Base-by-base conservation (phyloP, 2,113 vertebrate species). In the Heterotis niloticus region DNA sequence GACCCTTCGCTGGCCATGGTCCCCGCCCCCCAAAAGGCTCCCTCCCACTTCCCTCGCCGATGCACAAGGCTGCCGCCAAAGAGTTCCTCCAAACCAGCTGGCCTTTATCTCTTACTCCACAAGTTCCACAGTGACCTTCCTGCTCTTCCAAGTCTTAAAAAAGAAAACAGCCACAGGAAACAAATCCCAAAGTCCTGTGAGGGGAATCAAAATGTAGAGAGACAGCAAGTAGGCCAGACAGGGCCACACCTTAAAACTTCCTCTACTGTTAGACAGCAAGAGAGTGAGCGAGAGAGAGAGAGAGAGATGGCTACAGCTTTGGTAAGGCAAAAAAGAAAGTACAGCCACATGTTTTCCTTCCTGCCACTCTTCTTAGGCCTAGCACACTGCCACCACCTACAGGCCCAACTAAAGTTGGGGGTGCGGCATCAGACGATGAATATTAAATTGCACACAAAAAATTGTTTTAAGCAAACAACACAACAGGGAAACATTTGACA, bases 231-330 rank as follows among this genome's bases (percentile, higher is more conserved):
- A 56, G 57, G 29, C 34, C 18, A 69, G 51, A 60, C 51, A 64
- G 71, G 59, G 78, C 72, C 70, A 64, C 78, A 75, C 70, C 78
- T 44, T 26, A 23, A 29, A 54, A 34, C 78, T 66, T 79, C 78
- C 78, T 79, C 57, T 74, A 73, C 64, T 74, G 71, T 24, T 26
- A 18, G n/a, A 75, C 52, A 66, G 18, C 29, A 29, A 77, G 73
- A 79, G 59, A 54, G 67, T 78, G 7, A 29, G 7, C 57, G 29
- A 5, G 67, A 75, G 34, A 28, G 54, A 73, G 70, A 75, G 29
- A 76, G 64, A 72, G 56, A 79, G 20, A 64, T 62, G 65, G 28
- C 24, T 57, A 73, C 20, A 64, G 34, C 54, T 74, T 74, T 74
- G 24, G 54, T 74, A n/a, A 59, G n/a, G 54, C 54, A 23, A 56